Evolutionary conservation across 2,888 invertebrate species (phyloP).

Genomic region (Dryomyza anilis): DNA sequence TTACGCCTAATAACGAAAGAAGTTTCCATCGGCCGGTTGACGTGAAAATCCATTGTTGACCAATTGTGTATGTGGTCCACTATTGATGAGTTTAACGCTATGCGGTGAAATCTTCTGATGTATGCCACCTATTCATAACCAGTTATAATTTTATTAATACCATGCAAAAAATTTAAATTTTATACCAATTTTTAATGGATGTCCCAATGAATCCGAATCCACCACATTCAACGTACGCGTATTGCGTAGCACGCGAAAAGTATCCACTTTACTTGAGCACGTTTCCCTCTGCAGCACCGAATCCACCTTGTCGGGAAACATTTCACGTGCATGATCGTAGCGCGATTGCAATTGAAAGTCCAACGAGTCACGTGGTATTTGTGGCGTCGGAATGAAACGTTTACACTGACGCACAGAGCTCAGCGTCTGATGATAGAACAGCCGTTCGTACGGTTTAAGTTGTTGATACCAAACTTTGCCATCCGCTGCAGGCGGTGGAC

Average conservation of each 20-base stretch:
- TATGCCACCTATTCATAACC: slow-evolving; percentile 64
- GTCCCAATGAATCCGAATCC: slow-evolving; percentile 55
- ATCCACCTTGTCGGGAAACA: slow-evolving; percentile 70
- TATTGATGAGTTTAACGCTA: slow-evolving; percentile 78
- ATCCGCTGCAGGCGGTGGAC: slow-evolving; percentile 42
- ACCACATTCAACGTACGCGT: slow-evolving; percentile 58
- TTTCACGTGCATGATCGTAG: slow-evolving; percentile 71
- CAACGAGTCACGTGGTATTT: slow-evolving; percentile 69
- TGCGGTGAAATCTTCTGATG: slow-evolving; percentile 70
- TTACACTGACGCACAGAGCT: slow-evolving; percentile 63
- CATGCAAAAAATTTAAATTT: not conserved
- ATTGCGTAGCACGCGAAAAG: slow-evolving; percentile 74
- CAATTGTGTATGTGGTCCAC: slow-evolving; percentile 79
- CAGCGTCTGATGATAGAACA: slow-evolving; percentile 65
- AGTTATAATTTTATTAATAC: not conserved
- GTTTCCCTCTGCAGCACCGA: slow-evolving; percentile 73
- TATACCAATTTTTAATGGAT: slow-evolving; percentile 63
- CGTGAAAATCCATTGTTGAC: slow-evolving; percentile 82
- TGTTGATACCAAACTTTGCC: slow-evolving; percentile 54
- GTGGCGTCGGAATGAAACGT: slow-evolving; percentile 53
- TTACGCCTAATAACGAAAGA: slow-evolving; percentile 68
- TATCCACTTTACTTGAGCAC: slow-evolving; percentile 63
- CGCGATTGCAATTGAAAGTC: slow-evolving; percentile 71
- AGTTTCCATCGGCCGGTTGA: slow-evolving; percentile 75
- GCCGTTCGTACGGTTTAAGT: slow-evolving; percentile 60